Conservation (phyloP, 2,797 vertebrate genomes). For the Masticophis lateralis region DNA sequence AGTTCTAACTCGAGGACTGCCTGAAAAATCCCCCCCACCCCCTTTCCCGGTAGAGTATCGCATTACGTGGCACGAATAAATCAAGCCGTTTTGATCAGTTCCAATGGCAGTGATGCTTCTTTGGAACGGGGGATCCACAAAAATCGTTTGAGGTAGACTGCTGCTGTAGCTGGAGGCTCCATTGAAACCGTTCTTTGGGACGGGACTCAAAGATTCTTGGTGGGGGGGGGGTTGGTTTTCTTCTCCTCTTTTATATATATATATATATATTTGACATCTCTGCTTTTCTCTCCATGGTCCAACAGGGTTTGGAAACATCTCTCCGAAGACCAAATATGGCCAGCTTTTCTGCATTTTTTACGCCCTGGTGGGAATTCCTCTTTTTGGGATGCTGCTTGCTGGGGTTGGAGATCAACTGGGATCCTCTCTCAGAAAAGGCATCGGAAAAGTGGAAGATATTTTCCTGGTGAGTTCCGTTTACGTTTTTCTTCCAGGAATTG, state of each 20-base stretch:
- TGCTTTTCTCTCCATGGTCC: background rate
- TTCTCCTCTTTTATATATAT: background rate
- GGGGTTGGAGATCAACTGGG: conserved; percentile 91
- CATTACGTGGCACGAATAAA: no score
- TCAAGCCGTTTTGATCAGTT: no score
- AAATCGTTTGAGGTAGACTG: background rate
- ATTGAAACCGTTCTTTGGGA: background rate
- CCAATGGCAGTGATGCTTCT: no score
- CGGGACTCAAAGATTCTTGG: no score
- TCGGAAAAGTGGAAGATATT: conserved; percentile 85
- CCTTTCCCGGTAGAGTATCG: no score
- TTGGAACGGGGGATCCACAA: no score
- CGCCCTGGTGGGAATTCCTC: conserved; percentile 89
- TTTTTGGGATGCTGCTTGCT: conserved; percentile 89
- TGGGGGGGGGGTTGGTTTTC: no score
- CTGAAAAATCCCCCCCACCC: no score
- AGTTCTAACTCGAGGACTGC: no score
- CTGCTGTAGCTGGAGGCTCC: background rate
- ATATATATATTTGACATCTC: no score
- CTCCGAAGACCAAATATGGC: conserved; percentile 80
- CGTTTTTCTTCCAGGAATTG: background rate
- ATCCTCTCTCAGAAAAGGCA: conserved; percentile 81
- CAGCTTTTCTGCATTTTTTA: conserved; percentile 91
- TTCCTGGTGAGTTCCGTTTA: conserved; percentile 79
- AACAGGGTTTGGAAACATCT: conserved; percentile 86